Conservation (phyloP, 2,797 vertebrate genomes). For the Fistularia commersonii region DNA sequence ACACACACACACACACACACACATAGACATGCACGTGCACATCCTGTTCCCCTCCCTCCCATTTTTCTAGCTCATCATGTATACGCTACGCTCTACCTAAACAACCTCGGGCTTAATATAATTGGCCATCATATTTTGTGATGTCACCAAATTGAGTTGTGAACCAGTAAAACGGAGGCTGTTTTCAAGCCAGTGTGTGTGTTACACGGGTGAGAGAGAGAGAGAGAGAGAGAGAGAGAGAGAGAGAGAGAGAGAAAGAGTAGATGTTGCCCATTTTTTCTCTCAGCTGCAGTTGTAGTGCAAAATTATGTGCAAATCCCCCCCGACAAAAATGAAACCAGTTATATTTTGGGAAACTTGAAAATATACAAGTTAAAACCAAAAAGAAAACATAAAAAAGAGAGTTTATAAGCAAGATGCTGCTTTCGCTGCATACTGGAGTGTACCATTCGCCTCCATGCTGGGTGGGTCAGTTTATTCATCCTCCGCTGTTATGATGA, state of each 20-base stretch:
- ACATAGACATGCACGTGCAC: not conserved
- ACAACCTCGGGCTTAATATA: not conserved
- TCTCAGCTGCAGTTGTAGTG: not conserved
- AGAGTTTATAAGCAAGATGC: too few relatives aligned
- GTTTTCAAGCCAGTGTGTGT: constrained; percentile 4
- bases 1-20: not conserved
- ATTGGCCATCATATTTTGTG: constrained; percentile 17
- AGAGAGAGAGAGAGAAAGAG: not conserved
- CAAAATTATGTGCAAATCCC: not conserved
- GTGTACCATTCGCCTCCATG: too few relatives aligned
- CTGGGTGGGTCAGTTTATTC: too few relatives aligned
- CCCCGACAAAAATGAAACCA: too few relatives aligned
- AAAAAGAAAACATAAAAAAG: too few relatives aligned
- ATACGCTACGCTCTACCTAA: constrained; percentile 7
- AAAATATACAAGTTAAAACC: too few relatives aligned
- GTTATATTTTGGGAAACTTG: too few relatives aligned
- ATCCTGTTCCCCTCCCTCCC: too few relatives aligned
- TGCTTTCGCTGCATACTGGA: too few relatives aligned
- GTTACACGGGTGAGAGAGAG: constrained; percentile 6
- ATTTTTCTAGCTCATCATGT: not conserved
- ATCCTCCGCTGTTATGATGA: too few relatives aligned
- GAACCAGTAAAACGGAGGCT: not conserved
- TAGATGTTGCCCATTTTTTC: not conserved
- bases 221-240: not conserved
- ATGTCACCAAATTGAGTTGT: constrained; percentile 17